Evolutionary conservation across 2,888 invertebrate species (phyloP), one percentile per base, ranked within the genome.

Genomic region (Zeuzera pyrina): DNA sequence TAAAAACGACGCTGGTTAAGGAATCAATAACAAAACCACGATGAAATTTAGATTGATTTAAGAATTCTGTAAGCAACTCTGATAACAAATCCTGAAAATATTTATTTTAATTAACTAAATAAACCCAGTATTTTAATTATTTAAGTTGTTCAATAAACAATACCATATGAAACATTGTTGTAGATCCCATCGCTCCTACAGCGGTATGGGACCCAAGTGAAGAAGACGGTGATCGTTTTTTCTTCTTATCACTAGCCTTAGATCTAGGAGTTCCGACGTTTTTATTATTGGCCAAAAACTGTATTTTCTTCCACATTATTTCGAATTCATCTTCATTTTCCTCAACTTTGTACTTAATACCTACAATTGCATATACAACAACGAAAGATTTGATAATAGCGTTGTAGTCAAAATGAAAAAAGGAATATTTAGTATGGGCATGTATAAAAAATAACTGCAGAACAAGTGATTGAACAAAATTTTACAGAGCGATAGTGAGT

Each of bases 151-250:
- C 35, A 13, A 8, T n/a, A 14, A 23, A 27, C 30, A 4, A 24
- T 12, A 77, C 78, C 70, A 70, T 62, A 29, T 72, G 65, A 51
- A 79, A 78, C 57, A 78, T 57, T 2, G 70, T 70, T 2, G 67
- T 53, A 8, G 78, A 70, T 25, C 77, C 77, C 38, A 67, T 47
- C 2, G 57, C 67, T 31, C 50, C 62, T 30, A 62, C 19, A 7
- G 50, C 62, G n/a, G 58, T 45, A 19, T 63, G 57, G 8, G 72
- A 67, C 2, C 45, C 49, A 3, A 61, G 24, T 2, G 74, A 69
- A 5, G 70, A 58, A 12, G 45, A 47, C 1, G 67, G 50, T 4
- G 62, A 54, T 35, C 39, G 66, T 47, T 70, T 76, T 42, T 71
- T 76, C 45, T 72, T 78, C 42, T 72, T 78, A 1, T 74, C 77